A percentile compares a stretch with the other conserved stretches of the same genome.
phyloP scores from a whole-genome alignment of 2,888 invertebrate genomes.

The Troides aeacus region DNA sequence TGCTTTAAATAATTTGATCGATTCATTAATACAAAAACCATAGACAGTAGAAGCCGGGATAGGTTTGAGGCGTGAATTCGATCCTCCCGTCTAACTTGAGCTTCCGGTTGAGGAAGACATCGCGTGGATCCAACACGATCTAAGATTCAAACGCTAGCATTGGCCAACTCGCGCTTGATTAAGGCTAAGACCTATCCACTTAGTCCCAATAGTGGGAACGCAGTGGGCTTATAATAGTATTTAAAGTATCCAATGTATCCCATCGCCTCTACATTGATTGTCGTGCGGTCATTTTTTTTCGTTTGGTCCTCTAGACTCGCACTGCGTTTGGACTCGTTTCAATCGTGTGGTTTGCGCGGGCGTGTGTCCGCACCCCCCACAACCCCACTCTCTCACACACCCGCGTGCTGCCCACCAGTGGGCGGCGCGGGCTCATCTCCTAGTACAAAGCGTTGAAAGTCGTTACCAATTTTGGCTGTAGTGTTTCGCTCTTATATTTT shows the following conservation, averaged over 20 bases:
- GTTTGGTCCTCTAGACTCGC: conserved; percentile 1
- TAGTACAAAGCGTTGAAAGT: conserved; percentile 45
- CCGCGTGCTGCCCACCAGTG: conserved; percentile 41
- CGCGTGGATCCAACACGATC: no score
- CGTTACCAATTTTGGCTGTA: conserved; percentile 68
- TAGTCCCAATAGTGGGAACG: no score
- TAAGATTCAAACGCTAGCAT: neutral
- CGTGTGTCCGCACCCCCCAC: conserved; percentile 22
- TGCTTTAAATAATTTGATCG: no score
- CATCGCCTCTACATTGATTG: neutral
- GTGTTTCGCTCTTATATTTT: conserved; percentile 47
- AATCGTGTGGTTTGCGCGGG: conserved; percentile 20
- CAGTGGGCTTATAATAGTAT: no score
- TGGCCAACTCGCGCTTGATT: no score
- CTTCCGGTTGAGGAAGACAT: no score
- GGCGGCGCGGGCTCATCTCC: conserved; percentile 53
- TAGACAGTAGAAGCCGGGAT: no score
- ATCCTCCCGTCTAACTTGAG: no score
- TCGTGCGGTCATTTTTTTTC: neutral
- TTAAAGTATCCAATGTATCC: neutral
- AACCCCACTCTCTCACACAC: neutral
- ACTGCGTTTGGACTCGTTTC: conserved; percentile 26
- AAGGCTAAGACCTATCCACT: no score
- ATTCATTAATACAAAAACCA: no score
- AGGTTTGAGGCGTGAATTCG: neutral